Conservation (phyloP, 2,797 vertebrate genomes). For the Acropternis orthonyx region DNA sequence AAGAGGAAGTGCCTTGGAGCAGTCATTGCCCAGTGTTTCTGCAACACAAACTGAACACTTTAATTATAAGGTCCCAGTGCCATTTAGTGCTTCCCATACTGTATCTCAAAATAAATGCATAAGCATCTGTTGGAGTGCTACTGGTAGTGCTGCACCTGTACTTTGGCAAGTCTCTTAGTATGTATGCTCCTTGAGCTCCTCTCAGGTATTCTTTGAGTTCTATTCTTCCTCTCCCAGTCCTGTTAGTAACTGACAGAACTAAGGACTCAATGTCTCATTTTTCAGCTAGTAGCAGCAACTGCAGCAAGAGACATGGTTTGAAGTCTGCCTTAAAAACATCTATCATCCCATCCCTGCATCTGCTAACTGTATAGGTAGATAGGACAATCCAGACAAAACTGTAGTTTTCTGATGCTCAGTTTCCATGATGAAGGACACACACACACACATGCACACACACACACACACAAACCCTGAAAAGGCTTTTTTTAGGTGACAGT, state of each 20-base stretch:
- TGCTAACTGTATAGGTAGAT: neutral
- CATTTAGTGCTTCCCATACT: neutral
- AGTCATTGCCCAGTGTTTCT: neutral
- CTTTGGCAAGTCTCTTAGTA: neutral
- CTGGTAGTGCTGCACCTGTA: neutral
- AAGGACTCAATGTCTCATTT: neutral
- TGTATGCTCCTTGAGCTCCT: neutral
- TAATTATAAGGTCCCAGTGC: neutral
- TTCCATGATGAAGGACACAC: neutral
- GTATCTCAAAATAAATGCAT: neutral
- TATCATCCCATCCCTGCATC: neutral
- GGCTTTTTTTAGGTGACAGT: neutral
- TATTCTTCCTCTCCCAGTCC: neutral
- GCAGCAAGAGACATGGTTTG: accelerated
- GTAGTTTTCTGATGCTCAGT: neutral
- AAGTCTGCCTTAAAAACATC: neutral
- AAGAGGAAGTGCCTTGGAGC: neutral
- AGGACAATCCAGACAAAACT: neutral
- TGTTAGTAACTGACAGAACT: neutral
- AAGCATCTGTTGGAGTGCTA: neutral
- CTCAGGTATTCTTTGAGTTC: neutral
- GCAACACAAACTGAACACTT: neutral
- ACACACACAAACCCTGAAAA: neutral
- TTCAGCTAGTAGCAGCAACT: neutral
- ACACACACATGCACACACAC: neutral